Evolutionary conservation across 1,140 invertebrate species (phyloP).

Genomic region (Tetramorium parvispinum): DNA sequence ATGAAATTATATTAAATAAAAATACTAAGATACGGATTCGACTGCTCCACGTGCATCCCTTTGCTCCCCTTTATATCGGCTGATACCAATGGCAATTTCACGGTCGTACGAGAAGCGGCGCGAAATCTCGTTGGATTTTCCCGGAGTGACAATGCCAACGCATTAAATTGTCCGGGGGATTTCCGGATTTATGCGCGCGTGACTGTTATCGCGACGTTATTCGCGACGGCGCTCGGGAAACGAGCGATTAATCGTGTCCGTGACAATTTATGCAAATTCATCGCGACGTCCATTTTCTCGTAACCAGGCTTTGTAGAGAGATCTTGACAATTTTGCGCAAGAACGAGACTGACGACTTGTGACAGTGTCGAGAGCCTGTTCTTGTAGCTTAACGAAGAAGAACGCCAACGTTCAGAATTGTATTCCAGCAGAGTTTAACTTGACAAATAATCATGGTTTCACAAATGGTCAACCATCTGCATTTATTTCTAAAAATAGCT

Average conservation of each 20-base stretch:
- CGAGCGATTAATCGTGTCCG: constrained; percentile 48
- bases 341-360: constrained; percentile 6
- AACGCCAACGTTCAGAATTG: background rate
- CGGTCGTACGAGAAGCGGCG: constrained; percentile 6
- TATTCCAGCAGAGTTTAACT: constrained; percentile 6
- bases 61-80: background rate
- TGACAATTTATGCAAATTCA: constrained; percentile 59
- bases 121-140: constrained; percentile 55
- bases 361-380: constrained; percentile 21
- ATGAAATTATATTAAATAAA: background rate
- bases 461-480: background rate
- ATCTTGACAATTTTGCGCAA: constrained; percentile 13
- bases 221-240: constrained; percentile 28
- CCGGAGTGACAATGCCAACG: constrained; percentile 45
- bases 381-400: background rate
- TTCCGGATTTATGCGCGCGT: constrained; percentile 54
- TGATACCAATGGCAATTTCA: constrained; percentile 26
- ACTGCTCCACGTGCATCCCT: background rate
- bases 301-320: background rate
- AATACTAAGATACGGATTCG: background rate
- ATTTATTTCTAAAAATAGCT: background rate
- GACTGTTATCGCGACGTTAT: constrained; percentile 50
- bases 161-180: constrained; percentile 55
- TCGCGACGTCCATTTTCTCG: constrained; percentile 39
- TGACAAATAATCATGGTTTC: background rate